Percentiles rank a stretch among this genome's conserved stretches.
phyloP scores from a whole-genome alignment of 2,797 vertebrate species.

The Columba guinea region DNA sequence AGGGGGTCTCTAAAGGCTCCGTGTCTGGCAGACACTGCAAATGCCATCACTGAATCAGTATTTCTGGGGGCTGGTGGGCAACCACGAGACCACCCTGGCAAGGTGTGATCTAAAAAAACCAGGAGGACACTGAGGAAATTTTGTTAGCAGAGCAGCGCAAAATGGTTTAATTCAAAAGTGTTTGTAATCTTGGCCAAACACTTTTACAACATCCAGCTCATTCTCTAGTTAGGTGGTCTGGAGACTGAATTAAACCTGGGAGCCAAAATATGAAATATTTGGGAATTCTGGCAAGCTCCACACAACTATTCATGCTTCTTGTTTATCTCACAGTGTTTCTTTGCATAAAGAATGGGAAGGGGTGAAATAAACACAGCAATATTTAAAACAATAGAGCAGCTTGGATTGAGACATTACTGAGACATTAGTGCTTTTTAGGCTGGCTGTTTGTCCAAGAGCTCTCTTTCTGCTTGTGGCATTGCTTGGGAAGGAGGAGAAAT shows the following conservation, averaged over 20 bases:
- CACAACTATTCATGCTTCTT: constrained; percentile 19
- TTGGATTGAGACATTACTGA: constrained; percentile 10
- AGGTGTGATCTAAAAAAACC: not conserved
- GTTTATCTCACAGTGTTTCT: constrained; percentile 30
- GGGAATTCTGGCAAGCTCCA: constrained; percentile 34
- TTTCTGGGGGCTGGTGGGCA: not conserved
- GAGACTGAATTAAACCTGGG: not conserved
- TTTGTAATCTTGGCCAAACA: constrained; percentile 34
- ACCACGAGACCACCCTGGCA: constrained; percentile 22
- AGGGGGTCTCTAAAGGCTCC: not conserved
- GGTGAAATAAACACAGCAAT: constrained; percentile 23
- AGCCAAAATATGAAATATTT: constrained; percentile 57
- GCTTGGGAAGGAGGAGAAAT: not conserved
- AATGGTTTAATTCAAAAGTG: constrained; percentile 26
- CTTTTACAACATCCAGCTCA: not conserved
- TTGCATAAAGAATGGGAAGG: constrained; percentile 44
- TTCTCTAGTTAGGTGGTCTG: constrained; percentile 66
- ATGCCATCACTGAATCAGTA: not conserved
- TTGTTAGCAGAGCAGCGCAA: not conserved
- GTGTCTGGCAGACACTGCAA: not conserved
- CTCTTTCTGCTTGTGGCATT: not conserved
- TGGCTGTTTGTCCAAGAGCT: not conserved
- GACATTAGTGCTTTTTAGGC: not conserved
- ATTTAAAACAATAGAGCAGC: constrained; percentile 41
- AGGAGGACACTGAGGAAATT: not conserved